These are phyloP conservation scores for Alloplasta piceator DNA, from an alignment of 2,888 invertebrate genomes.

Conservation along the genomic window DNA sequence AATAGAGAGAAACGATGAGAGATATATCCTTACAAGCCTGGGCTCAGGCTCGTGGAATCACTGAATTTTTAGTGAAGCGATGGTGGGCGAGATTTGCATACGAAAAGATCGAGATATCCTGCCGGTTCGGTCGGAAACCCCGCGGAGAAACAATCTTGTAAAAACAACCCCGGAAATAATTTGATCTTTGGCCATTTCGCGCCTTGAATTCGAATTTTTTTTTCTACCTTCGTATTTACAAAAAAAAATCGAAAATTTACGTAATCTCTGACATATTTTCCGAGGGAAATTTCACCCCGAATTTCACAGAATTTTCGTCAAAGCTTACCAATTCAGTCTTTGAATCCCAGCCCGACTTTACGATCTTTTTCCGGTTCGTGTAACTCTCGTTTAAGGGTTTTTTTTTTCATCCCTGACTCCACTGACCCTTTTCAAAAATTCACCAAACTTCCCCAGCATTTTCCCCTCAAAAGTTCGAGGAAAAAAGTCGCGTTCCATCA, in stretches of 20 bases:
- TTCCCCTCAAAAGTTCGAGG: neutral
- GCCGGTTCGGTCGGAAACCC: constrained; percentile 69
- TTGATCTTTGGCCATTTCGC: constrained; percentile 58
- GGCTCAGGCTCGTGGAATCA: constrained; percentile 28
- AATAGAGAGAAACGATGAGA: constrained; percentile 27
- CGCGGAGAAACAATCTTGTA: constrained; percentile 76
- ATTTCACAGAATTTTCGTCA: constrained; percentile 3
- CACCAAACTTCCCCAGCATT: constrained; percentile 49
- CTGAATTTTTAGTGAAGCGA: constrained; percentile 38
- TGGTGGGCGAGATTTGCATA: constrained; percentile 76
- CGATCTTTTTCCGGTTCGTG: neutral
- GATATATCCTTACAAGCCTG: constrained; percentile 49
- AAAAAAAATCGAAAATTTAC: too few species aligned
- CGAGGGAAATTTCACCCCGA: neutral
- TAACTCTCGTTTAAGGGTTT: neutral
- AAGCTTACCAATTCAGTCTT: constrained; percentile 4
- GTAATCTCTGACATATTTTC: too few species aligned
- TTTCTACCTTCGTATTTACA: constrained; percentile 3
- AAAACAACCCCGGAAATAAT: constrained; percentile 67
- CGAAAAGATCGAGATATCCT: constrained; percentile 65
- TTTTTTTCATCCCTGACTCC: constrained; percentile 21
- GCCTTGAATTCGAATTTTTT: constrained; percentile 18
- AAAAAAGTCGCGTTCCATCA: constrained; percentile 58
- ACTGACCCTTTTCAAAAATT: constrained; percentile 63
- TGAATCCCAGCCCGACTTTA: neutral